Conservation (phyloP, 2,888 invertebrate species). For the Microctonus brassicae region DNA sequence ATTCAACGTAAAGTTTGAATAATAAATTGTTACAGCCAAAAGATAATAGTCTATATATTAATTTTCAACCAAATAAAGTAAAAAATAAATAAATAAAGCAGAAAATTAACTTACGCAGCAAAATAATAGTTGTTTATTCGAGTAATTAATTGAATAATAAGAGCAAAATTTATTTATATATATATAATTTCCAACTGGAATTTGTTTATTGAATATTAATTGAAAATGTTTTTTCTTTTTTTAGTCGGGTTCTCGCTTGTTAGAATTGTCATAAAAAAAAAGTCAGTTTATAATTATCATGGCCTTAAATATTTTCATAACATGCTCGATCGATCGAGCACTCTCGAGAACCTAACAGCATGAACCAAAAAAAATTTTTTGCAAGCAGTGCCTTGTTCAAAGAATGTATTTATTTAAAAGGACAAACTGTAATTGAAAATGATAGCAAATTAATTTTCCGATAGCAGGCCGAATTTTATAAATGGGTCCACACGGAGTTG, state of each 20-base stretch:
- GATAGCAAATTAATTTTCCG: constrained; percentile 47
- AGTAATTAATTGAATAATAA: too few species aligned
- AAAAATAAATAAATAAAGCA: too few species aligned
- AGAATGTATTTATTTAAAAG: constrained; percentile 61
- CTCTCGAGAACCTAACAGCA: constrained; percentile 44
- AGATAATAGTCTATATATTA: too few species aligned
- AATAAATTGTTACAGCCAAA: background rate
- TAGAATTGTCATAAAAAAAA: constrained; percentile 20
- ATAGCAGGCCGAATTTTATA: constrained; percentile 57
- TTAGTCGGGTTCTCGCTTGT: constrained; percentile 39
- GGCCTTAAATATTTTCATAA: background rate
- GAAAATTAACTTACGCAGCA: too few species aligned
- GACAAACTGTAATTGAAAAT: constrained; percentile 36
- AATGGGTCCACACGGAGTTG: constrained; percentile 63
- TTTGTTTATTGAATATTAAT: constrained; percentile 43
- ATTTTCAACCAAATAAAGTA: too few species aligned
- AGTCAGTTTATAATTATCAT: background rate
- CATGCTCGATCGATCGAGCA: background rate
- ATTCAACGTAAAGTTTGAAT: background rate
- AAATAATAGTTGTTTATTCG: too few species aligned
- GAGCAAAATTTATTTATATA: too few species aligned
- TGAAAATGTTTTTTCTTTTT: too few species aligned
- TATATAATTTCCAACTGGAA: constrained; percentile 35
- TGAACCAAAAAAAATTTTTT: constrained; percentile 50
- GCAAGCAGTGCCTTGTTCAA: constrained; percentile 67